Conservation (phyloP, 2,888 invertebrate genomes). For the Leucoma salicis region DNA sequence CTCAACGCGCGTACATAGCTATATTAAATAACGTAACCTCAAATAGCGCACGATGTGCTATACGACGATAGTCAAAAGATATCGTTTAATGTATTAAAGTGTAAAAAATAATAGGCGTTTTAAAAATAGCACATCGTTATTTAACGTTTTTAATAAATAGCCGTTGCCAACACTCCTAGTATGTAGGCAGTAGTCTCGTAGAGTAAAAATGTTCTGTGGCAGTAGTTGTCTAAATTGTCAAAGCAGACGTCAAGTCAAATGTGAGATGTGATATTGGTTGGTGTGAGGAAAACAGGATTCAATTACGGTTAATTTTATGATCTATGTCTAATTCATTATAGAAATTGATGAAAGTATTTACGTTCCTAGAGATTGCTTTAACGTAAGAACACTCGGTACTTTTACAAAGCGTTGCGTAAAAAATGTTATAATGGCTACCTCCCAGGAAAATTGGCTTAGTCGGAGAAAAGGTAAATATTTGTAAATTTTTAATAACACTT, state of each 20-base stretch:
- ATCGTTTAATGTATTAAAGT: too few species aligned
- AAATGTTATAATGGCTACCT: constrained; percentile 75
- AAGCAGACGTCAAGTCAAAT: constrained; percentile 36
- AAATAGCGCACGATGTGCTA: too few species aligned
- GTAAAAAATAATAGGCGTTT: too few species aligned
- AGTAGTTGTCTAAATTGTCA: too few species aligned
- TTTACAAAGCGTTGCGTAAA: constrained; percentile 35
- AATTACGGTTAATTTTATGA: constrained; percentile 46
- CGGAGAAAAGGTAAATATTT: constrained; percentile 73
- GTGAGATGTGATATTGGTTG: constrained; percentile 44
- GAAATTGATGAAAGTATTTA: constrained; percentile 36
- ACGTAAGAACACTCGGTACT: constrained; percentile 16
- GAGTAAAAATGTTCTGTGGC: too few species aligned
- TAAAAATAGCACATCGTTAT: too few species aligned
- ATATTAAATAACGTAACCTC: too few species aligned
- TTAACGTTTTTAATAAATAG: too few species aligned
- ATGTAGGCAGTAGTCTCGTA: too few species aligned
- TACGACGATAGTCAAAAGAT: too few species aligned
- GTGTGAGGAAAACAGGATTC: constrained; percentile 55
- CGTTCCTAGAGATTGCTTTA: constrained; percentile 26
- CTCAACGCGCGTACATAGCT: too few species aligned
- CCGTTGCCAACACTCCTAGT: too few species aligned
- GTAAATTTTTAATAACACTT: constrained; percentile 20
- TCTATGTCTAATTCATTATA: constrained; percentile 35
- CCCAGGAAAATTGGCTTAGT: constrained; percentile 71